Evolutionary conservation across 1,140 invertebrate genomes (phyloP), one percentile per base, ranked within the genome.

Genomic region (Cydia fagiglandana): DNA sequence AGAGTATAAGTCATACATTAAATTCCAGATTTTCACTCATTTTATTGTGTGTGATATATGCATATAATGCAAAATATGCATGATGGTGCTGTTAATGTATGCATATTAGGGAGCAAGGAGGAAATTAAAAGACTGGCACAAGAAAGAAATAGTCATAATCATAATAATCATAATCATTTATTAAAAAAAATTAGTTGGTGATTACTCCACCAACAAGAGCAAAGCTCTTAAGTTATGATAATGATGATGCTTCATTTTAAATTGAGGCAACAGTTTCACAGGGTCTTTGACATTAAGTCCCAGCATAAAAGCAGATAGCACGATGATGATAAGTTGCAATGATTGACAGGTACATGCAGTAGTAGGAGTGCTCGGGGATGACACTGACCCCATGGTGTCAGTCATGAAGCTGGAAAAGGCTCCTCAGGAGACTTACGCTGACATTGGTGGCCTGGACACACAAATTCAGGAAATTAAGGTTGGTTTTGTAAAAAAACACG

Each of bases 351-450:
- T 98, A 7, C 99, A 99, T 94, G 98, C 99, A 78, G 99, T 99
- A 53, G 98, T 99, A 64, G 99, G 99, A 80, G 99, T 99, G 0
- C 92, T 99, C 30, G 97, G 97, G 50, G 99, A 99, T 94, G 99
- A 99, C 88, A 99, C 98, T n/a, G 99, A 99, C 94, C 99, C 99
- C 15, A 99, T 99, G 99, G 99, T 99, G 1, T 99, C 98, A 41
- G 99, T 99, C 0, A 99, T 99, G 99, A 99, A 99, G 92, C 90
- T 99, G 50, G 99, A 99, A 87, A 99, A 99, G 90, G 99, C 99
- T 28, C 99, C 99, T 12, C 98, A 99, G 93, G 99, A 99, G 94
- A 99, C 99, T 0, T 99, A 99, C 91, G 99, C 99, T 17, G 99
- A 99, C 94, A 99, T 99, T 92, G 99, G 99, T 88, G 99, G 99